These are phyloP conservation scores for Podiceps cristatus DNA, from an alignment of 2,113 vertebrate genomes.

Conservation along the genomic window DNA sequence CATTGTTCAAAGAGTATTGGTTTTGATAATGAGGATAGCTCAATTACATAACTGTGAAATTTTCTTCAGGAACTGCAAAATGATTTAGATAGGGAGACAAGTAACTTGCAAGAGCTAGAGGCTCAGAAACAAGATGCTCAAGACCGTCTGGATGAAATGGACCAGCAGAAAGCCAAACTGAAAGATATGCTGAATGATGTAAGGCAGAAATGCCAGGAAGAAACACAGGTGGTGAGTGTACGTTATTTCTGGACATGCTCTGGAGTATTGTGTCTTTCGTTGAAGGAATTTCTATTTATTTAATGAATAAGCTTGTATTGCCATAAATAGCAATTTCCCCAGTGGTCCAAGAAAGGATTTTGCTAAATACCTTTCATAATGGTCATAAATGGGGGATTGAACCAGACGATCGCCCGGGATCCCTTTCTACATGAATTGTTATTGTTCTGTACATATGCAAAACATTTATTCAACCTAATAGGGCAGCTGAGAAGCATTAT, in stretches of 20 bases:
- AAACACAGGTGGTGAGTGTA: constrained; percentile 91
- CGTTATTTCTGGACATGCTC: not conserved
- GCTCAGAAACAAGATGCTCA: constrained; percentile 96
- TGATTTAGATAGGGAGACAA: constrained; percentile 91
- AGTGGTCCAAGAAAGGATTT: not conserved
- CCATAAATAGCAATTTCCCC: not conserved
- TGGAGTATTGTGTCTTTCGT: not conserved
- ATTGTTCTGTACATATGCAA: not conserved
- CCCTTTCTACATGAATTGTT: not conserved
- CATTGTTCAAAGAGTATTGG: not conserved
- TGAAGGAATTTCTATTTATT: not conserved
- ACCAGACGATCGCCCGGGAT: not conserved
- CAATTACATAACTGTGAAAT: not conserved
- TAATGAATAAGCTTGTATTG: not conserved
- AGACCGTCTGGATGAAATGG: constrained; percentile 96
- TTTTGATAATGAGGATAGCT: not conserved
- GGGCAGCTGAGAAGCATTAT: not conserved
- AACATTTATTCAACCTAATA: not conserved
- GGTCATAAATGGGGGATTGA: not conserved
- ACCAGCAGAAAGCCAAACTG: constrained; percentile 95
- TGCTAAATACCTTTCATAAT: not conserved
- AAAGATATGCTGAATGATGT: constrained; percentile 95
- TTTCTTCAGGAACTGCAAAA: constrained; percentile 90
- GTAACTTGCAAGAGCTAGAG: constrained; percentile 91
- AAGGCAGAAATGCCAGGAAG: constrained; percentile 93